A percentile compares a stretch with the other conserved stretches of the same genome.
These are phyloP conservation scores for Adelphocoris suturalis DNA, from an alignment of 2,888 invertebrate genomes.

Conservation along the genomic window DNA sequence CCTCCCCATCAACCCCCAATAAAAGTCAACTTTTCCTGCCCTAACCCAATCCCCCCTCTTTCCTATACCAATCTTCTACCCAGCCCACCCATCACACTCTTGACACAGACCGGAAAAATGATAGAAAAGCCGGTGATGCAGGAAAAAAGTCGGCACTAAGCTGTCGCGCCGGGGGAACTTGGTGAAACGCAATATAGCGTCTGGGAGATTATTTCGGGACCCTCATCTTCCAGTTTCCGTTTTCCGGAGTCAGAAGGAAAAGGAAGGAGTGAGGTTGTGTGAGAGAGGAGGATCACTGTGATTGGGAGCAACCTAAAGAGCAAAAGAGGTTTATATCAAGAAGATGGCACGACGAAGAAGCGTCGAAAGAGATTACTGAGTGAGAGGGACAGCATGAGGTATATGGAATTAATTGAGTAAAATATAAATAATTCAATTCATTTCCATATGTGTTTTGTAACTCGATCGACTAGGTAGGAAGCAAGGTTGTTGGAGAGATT, in stretches of 20 bases:
- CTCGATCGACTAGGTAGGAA: no score
- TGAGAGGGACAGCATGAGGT: neutral
- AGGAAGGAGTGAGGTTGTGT: neutral
- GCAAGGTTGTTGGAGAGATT: no score
- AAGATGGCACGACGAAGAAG: neutral
- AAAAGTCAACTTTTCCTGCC: conserved; percentile 14
- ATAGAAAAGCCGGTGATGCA: conserved; percentile 30
- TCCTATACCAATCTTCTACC: neutral
- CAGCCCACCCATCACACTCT: neutral
- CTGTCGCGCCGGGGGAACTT: conserved; percentile 30
- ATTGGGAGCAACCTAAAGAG: neutral
- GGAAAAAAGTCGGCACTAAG: conserved; percentile 21
- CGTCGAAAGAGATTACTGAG: neutral
- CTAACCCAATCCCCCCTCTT: neutral
- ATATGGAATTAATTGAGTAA: neutral
- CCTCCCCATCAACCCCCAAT: neutral
- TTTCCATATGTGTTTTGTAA: neutral
- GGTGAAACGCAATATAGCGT: conserved; percentile 39
- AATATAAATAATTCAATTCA: neutral
- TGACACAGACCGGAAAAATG: conserved; percentile 35
- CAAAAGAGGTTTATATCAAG: neutral
- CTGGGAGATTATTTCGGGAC: conserved; percentile 28
- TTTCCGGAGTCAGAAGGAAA: neutral
- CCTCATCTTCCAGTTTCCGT: conserved; percentile 32
- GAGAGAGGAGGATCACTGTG: neutral